A percentile compares a stretch with the other conserved stretches of the same genome.
Conservation (phyloP, 2,113 vertebrate species). For the Mugil cephalus region DNA sequence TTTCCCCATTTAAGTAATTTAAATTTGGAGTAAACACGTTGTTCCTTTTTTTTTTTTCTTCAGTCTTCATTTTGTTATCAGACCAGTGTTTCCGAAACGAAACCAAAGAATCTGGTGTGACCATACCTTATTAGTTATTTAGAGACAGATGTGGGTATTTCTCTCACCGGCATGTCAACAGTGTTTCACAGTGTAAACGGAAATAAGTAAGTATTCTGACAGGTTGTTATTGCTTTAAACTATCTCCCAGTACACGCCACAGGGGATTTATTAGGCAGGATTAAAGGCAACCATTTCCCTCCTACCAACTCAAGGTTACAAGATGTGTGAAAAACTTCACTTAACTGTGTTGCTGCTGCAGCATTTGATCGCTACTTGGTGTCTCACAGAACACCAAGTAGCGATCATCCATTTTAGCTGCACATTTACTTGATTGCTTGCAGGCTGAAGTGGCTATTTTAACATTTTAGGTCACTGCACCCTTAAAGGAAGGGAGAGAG, state of each 20-base stretch:
- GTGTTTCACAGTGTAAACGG: neutral
- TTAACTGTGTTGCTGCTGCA: constrained; percentile 1
- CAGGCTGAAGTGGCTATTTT: constrained; percentile 47
- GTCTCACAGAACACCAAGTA: constrained; percentile 18
- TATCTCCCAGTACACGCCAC: neutral
- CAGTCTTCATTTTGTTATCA: too few species aligned
- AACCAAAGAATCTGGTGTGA: too few species aligned
- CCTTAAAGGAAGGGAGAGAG: neutral
- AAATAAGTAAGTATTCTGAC: neutral
- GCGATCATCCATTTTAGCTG: constrained; percentile 21
- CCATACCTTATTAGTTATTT: too few species aligned
- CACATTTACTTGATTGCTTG: constrained; percentile 43
- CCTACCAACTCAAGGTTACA: neutral
- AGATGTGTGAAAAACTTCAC: constrained; percentile 11
- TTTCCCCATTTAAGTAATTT: too few species aligned
- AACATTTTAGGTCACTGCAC: constrained; percentile 21
- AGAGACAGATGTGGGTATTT: too few species aligned
- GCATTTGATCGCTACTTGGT: constrained; percentile 12
- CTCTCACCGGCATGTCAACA: neutral
- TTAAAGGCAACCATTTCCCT: neutral
- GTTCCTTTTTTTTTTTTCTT: too few species aligned
- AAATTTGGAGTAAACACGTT: too few species aligned
- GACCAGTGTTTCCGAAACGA: too few species aligned
- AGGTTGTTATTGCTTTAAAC: neutral
- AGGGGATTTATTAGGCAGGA: neutral